Evolutionary conservation across 2,113 vertebrate genomes (phyloP).

Genomic region (Noctilio leporinus): DNA sequence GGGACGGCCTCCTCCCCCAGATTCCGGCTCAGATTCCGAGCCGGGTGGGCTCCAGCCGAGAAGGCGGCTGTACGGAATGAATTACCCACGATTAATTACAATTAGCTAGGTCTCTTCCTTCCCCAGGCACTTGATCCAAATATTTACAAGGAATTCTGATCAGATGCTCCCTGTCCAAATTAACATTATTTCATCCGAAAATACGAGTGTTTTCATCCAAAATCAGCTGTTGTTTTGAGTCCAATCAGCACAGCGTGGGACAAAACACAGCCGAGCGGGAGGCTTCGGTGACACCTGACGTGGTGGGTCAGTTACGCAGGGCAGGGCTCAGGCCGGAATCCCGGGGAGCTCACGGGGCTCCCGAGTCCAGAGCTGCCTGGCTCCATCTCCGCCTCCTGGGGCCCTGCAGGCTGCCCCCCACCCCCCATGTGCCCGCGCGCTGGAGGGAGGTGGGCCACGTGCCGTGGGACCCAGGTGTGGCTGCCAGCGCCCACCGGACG

Average conservation of each 20-base stretch:
- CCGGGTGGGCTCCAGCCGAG: neutral
- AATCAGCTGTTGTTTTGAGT: slow-evolving; percentile 25
- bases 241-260: neutral
- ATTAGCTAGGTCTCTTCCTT: neutral
- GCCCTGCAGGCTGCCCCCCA: too few species aligned
- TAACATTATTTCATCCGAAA: slow-evolving; percentile 33
- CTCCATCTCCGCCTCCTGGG: rapidly evolving
- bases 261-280: neutral
- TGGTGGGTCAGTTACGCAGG: rapidly evolving
- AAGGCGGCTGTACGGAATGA: neutral
- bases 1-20: rapidly evolving
- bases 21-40: neutral
- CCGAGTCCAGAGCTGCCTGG: rapidly evolving
- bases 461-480: too few species aligned
- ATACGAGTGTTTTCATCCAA: neutral
- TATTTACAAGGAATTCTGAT: slow-evolving; percentile 51
- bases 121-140: slow-evolving; percentile 2
- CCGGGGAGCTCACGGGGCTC: rapidly evolving
- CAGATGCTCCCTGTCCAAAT: slow-evolving; percentile 28
- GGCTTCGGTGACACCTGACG: rapidly evolving
- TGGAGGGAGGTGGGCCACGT: too few species aligned
- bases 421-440: too few species aligned
- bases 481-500: too few species aligned
- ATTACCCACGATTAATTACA: slow-evolving; percentile 15
- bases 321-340: rapidly evolving